These are phyloP conservation scores for Amphibalanus amphitrite DNA, from an alignment of 1,140 invertebrate genomes.

Conservation along the genomic window DNA sequence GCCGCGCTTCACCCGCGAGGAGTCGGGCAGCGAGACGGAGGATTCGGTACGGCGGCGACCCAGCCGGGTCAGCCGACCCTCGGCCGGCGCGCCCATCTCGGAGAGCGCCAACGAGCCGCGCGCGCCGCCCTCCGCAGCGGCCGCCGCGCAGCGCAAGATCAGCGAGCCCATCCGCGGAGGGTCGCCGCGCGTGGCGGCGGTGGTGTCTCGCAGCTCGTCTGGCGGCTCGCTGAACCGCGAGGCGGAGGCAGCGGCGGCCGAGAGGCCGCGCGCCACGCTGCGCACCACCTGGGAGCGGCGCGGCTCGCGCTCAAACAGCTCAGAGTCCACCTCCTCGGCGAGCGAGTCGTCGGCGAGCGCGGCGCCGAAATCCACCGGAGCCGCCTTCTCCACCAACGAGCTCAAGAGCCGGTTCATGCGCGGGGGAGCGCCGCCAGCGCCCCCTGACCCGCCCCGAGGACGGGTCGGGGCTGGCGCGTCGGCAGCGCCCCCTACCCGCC, in stretches of 20 bases:
- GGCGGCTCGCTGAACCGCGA: constrained; percentile 27
- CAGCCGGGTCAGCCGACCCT: background rate
- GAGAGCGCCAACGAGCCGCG: background rate
- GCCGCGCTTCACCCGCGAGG: background rate
- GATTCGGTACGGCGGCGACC: constrained; percentile 15
- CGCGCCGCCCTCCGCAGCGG: too few relatives aligned
- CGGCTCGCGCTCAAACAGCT: constrained; percentile 17
- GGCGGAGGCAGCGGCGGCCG: too few relatives aligned
- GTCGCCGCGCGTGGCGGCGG: background rate
- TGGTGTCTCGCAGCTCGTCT: constrained; percentile 3
- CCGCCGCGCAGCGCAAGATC: background rate
- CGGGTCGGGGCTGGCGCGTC: constrained; percentile 7
- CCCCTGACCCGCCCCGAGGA: constrained; percentile 14
- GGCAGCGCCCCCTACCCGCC: constrained; percentile 2
- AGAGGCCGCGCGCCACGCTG: constrained; percentile 9
- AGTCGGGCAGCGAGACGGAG: constrained; percentile 22
- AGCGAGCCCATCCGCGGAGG: background rate
- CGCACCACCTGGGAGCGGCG: constrained; percentile 12
- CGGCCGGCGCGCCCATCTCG: background rate
- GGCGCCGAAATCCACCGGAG: constrained; percentile 34
- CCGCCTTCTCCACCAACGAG: constrained; percentile 53
- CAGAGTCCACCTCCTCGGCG: constrained; percentile 16
- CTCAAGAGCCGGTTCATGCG: constrained; percentile 52
- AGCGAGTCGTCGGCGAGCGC: constrained; percentile 9
- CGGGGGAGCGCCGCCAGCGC: constrained; percentile 23